Evolutionary conservation across 2,888 invertebrate genomes (phyloP).

Genomic region (Pseudoips prasinana): DNA sequence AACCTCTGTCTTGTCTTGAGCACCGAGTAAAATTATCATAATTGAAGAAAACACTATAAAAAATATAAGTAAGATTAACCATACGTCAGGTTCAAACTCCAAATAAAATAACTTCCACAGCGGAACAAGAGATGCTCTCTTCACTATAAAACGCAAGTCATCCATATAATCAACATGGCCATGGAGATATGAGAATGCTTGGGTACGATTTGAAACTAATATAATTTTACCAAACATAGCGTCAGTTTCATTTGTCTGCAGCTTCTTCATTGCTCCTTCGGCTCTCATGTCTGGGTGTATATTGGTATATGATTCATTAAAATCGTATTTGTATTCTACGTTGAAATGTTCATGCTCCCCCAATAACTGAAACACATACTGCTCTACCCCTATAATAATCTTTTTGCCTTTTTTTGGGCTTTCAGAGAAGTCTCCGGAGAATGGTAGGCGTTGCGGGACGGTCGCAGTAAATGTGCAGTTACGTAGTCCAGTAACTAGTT

Average conservation of each 20-base stretch:
- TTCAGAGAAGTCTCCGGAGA: conserved; percentile 14
- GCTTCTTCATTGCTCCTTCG: conserved; percentile 6
- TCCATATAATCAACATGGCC: conserved; percentile 23
- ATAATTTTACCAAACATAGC: conserved; percentile 12
- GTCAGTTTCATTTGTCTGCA: conserved; percentile 18
- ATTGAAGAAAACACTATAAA: conserved; percentile 12
- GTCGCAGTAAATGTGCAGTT: conserved; percentile 47
- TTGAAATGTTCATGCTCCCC: conserved; percentile 20
- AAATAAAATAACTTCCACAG: conserved; percentile 32
- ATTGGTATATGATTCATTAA: background rate
- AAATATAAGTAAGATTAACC: conserved; percentile 9
- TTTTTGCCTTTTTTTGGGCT: background rate
- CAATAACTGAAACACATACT: conserved; percentile 18
- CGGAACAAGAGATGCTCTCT: conserved; percentile 4
- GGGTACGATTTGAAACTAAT: conserved; percentile 4
- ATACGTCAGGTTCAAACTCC: conserved; percentile 17
- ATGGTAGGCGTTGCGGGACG: conserved; percentile 23
- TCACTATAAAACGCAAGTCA: conserved; percentile 17
- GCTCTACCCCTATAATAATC: conserved; percentile 18
- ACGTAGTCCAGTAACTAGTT: conserved; percentile 39
- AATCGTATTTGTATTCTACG: conserved; percentile 13
- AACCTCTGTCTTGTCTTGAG: conserved; percentile 11
- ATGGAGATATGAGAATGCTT: conserved; percentile 16
- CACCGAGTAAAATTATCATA: conserved; percentile 11
- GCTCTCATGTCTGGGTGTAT: conserved; percentile 12